Evolutionary conservation across 1,140 invertebrate species (phyloP), one percentile per base, ranked within the genome.

Genomic region (Pentalonia nigronervosa): DNA sequence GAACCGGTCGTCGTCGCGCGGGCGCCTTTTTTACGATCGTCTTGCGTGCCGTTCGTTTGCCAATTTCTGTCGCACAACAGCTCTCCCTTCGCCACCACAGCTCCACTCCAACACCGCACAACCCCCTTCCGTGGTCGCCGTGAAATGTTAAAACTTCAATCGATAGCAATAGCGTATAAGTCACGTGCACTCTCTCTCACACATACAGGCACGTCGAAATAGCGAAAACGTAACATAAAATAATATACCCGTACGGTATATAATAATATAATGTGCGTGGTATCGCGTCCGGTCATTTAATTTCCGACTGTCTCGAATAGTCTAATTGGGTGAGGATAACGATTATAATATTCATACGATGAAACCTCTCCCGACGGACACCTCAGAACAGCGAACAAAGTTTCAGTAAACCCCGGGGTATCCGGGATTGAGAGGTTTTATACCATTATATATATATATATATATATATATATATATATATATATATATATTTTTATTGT

Each of bases 21-120:
- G 90, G 90, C 90, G 56, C 41, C 89, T 20, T 76, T 91, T 89
- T 91, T 91, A 91, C 56, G 90, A 91, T 48, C 90, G 90, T 91
- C 90, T 91, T 36, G 90, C 90, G 90, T 91, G 90, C 45, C 7
- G 25, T 60, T 47, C 56, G 34, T 90, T 60, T 30, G 50, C 36
- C 48, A 36, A 90, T 60, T 60, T 60, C 56, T 25, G 25, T 56
- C 56, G 53, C 23, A 36, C 48, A n/a, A 89, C 36, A n/a, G 41
- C 76, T 34, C 20, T 17, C 76, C 3, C 25, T 4, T 84, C 36
- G n/a, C n/a, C n/a, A n/a, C n/a, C n/a, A n/a, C 41, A 25, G 41
- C 23, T 0, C 11, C 41, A 25, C 23, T 47, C 41, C 20, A 30
- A 34, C 34, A 9, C 8, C 20, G n/a, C 9, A 17, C 11, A 11